A percentile compares a stretch with the other conserved stretches of the same genome.
phyloP scores from a whole-genome alignment of 1,140 invertebrate genomes.

The Drosophila nikananu region DNA sequence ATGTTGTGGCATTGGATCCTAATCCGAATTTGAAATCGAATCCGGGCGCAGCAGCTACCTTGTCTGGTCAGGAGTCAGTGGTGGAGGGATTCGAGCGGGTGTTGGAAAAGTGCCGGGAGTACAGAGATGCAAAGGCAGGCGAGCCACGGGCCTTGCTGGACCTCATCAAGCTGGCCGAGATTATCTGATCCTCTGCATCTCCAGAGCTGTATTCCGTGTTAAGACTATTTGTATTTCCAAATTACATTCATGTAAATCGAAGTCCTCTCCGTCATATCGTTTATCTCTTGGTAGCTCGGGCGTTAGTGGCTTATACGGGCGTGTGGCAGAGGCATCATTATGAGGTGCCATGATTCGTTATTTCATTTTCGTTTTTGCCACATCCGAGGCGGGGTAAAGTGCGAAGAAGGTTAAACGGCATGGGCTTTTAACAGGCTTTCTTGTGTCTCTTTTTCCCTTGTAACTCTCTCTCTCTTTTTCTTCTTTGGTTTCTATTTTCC shows the following conservation, averaged over 20 bases:
- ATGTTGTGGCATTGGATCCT: neutral
- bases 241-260: neutral
- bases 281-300: neutral
- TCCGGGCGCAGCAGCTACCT: neutral
- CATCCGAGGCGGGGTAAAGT: conserved; percentile 6
- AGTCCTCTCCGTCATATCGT: too few species aligned
- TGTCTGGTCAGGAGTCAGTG: neutral
- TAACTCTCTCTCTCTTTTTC: neutral
- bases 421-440: neutral
- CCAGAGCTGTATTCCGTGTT: neutral
- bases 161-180: conserved; percentile 55
- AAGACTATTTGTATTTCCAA: neutral
- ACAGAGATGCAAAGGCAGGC: conserved; percentile 4
- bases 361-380: conserved; percentile 28
- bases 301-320: conserved; percentile 5
- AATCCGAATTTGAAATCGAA: neutral
- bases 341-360: conserved; percentile 29
- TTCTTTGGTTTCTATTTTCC: conserved; percentile 23
- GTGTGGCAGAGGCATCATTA: conserved; percentile 8
- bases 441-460: too few species aligned
- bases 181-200: conserved; percentile 33
- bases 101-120: conserved; percentile 49
- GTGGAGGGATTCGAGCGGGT: conserved; percentile 52
- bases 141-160: conserved; percentile 40
- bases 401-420: conserved; percentile 38